Evolutionary conservation across 2,113 vertebrate species (phyloP), one percentile per base, ranked within the genome.

Genomic region (Rallus limicola): DNA sequence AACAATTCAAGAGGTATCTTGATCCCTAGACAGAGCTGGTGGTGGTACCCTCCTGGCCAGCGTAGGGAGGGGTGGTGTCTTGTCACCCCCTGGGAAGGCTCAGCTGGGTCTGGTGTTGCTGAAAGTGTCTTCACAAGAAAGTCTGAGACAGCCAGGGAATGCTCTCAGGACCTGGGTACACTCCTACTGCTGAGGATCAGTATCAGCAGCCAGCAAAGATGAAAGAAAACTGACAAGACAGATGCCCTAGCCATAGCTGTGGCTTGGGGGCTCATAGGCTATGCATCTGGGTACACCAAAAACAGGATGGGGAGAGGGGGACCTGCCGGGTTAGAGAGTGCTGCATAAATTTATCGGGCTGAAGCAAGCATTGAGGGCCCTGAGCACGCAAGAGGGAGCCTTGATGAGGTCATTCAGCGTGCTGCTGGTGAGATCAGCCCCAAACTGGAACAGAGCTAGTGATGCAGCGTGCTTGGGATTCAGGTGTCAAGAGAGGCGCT

Each of bases 101-200:
- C 26, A 40, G 7, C 24, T 75, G 53, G 38, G 9, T 75, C 81
- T 75, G 55, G 36, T 60, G 9, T 36, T 68, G 52, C n/a, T 0
- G 3, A 10, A 26, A 44, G 8, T 1, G 2, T 75, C 52, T 78
- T 89, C 28, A 26, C 26, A 17, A 29, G 36, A 25, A 46, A 52
- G 19, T 31, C 13, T 0, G 0, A 64, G 42, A 9, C 31, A 42
- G 60, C 23, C 9, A 5, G 28, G 29, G 13, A 9, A 53, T 79
- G 36, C 58, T 77, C 82, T 36, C 62, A 72, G 58, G 70, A 42
- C 10, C 58, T 0, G 5, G 64, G 60, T 86, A 34, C 0, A 86
- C 23, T 50, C 50, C 65, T 88, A 69, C 13, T 10, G 21, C 13
- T 10, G 21, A 82, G 58, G 34, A 92, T 9, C 36, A 23, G 21